Evolutionary conservation across 2,888 invertebrate species (phyloP).

Genomic region (Tipula unca): DNA sequence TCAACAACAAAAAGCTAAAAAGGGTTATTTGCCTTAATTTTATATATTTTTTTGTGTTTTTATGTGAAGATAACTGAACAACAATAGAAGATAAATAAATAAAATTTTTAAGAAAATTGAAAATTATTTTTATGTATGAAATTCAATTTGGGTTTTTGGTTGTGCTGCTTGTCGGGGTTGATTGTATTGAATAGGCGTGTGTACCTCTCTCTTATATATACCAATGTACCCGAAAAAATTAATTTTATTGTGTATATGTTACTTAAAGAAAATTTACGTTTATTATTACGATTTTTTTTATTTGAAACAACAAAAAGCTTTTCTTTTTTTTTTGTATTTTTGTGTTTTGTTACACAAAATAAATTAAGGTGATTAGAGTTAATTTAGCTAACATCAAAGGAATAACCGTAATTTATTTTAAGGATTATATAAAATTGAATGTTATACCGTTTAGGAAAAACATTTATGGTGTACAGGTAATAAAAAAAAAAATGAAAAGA

Average conservation of each 20-base stretch:
- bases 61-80: not conserved
- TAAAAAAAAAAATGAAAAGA: not conserved
- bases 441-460: not conserved
- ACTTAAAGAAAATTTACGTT: not conserved
- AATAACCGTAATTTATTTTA: conserved; percentile 14
- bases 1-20: not conserved
- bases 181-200: not conserved
- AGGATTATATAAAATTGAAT: not conserved
- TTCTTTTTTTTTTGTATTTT: no score
- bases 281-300: not conserved
- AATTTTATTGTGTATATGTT: not conserved
- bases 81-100: not conserved
- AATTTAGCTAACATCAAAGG: conserved; percentile 4
- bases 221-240: not conserved
- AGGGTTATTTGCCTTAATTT: conserved; percentile 4
- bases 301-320: not conserved
- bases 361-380: not conserved
- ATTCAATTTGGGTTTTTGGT: not conserved
- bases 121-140: not conserved
- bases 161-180: not conserved
- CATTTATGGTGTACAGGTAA: not conserved
- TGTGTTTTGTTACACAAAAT: not conserved
- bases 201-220: not conserved
- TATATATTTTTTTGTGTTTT: not conserved
- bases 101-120: not conserved